Evolutionary conservation across 1,140 invertebrate genomes (phyloP).

Genomic region (Neocloeon triangulifer): DNA sequence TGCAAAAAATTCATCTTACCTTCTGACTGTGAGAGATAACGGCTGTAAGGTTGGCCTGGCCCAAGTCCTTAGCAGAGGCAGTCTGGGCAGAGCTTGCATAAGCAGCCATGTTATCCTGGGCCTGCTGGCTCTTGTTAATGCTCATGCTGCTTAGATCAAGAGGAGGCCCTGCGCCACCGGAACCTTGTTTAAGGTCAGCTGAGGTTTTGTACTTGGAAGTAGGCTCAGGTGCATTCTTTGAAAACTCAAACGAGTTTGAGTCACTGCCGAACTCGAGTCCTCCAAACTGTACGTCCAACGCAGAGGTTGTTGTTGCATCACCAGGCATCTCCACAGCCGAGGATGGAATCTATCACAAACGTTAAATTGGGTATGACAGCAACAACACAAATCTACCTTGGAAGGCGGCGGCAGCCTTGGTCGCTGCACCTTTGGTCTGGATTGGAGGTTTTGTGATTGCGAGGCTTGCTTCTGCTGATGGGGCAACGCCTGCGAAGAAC

Average conservation of each 20-base stretch:
- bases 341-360: constrained; percentile 51
- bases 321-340: constrained; percentile 90
- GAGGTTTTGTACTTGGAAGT: too few relatives aligned
- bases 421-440: constrained; percentile 42
- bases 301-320: constrained; percentile 49
- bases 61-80: too few relatives aligned
- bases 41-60: too few relatives aligned
- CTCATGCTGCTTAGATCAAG: too few relatives aligned
- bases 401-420: constrained; percentile 74
- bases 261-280: constrained; percentile 64
- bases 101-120: too few relatives aligned
- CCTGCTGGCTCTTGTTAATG: too few relatives aligned
- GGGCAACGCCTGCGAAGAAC: constrained; percentile 4
- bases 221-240: too few relatives aligned
- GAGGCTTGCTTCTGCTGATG: constrained; percentile 13
- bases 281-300: constrained; percentile 84
- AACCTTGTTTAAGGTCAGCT: too few relatives aligned
- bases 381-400: constrained; percentile 29
- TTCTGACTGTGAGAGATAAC: too few relatives aligned
- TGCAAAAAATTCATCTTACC: too few relatives aligned
- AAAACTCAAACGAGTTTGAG: constrained; percentile 15
- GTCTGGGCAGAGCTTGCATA: too few relatives aligned
- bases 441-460: constrained; percentile 21
- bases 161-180: too few relatives aligned
- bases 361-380: neutral